phyloP scores from a whole-genome alignment of 2,888 invertebrate species.

The Andrena haemorrhoa region DNA sequence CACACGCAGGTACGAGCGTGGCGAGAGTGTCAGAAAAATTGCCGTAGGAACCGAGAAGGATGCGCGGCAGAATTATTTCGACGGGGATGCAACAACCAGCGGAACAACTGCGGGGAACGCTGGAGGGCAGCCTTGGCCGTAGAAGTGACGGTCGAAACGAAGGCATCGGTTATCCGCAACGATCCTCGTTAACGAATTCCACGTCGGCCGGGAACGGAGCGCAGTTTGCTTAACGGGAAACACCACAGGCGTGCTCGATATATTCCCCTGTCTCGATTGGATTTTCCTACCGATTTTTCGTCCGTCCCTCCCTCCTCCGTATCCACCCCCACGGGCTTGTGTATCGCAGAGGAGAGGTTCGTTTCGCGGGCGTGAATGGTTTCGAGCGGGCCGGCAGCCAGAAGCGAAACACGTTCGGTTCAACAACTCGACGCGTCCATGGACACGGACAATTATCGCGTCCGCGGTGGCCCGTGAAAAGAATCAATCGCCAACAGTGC shows the following conservation, averaged over 20 bases:
- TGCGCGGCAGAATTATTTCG: constrained; percentile 10
- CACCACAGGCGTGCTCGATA: not conserved
- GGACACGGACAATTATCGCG: constrained; percentile 37
- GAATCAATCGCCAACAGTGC: constrained; percentile 12
- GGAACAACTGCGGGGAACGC: constrained; percentile 19
- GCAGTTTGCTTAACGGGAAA: constrained; percentile 28
- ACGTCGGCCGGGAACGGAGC: constrained; percentile 10
- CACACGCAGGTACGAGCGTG: too few species aligned
- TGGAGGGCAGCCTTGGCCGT: not conserved
- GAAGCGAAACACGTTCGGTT: constrained; percentile 32
- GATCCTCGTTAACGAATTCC: constrained; percentile 47
- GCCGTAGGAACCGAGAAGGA: not conserved
- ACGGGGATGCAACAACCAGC: constrained; percentile 10
- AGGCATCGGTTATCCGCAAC: constrained; percentile 34
- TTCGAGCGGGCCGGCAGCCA: constrained; percentile 1
- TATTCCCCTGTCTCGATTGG: not conserved
- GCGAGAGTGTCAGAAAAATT: too few species aligned
- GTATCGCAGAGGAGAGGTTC: not conserved
- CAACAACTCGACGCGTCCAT: constrained; percentile 15
- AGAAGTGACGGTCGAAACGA: constrained; percentile 1
- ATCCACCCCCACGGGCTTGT: not conserved
- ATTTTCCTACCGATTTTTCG: constrained; percentile 26
- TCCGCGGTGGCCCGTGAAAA: constrained; percentile 24
- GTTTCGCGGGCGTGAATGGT: constrained; percentile 16
- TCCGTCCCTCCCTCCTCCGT: not conserved